Evolutionary conservation across 1,140 invertebrate genomes (phyloP), one percentile per base, ranked within the genome.

Genomic region (Trigoniulus corallinus): DNA sequence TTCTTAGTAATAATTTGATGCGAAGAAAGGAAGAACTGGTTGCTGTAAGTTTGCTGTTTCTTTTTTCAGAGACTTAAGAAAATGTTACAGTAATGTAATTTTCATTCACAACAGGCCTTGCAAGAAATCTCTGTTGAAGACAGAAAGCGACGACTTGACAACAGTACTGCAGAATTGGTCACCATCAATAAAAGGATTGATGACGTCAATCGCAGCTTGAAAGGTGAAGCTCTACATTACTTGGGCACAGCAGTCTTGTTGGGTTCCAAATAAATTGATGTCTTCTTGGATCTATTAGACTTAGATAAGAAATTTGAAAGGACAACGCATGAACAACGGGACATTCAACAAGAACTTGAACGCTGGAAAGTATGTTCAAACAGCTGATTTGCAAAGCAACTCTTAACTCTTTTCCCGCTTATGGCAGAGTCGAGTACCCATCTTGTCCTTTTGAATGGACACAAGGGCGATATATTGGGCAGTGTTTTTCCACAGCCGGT

Each of bases 101-200:
- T 51, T 10, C 3, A 25, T 7, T 51, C 3, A 3, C 21, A 18
- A 7, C 79, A 91, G 74, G 89, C 88, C 1, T 69, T 95, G 3
- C 88, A 94, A 71, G 89, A 94, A 72, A 95, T 95, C 56, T 88
- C 86, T 0, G 83, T 95, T 2, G 89, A 94, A 67, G 91, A 95
- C 70, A 74, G 89, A 44, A 87, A 91, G 59, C 72, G 87, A 1
- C 82, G 88, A 45, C 69, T 95, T 3, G 78, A 82, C 24, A 85
- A 89, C 59, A 87, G 83, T 54, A 82, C 81, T 52, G 72, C 75
- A 18, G 87, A 94, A 60, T 65, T 93, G 15, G 69, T 76, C 10
- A 77, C 79, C 27, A 79, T 87, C 1, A 62, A 58, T 34, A 58
- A 81, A 54, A 73, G 87, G 53, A 79, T 94, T 50, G 78, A 82